Evolutionary conservation across 92 coral and sea anemone genomes (phyloP).

Genomic region (Micromussa lordhowensis): DNA sequence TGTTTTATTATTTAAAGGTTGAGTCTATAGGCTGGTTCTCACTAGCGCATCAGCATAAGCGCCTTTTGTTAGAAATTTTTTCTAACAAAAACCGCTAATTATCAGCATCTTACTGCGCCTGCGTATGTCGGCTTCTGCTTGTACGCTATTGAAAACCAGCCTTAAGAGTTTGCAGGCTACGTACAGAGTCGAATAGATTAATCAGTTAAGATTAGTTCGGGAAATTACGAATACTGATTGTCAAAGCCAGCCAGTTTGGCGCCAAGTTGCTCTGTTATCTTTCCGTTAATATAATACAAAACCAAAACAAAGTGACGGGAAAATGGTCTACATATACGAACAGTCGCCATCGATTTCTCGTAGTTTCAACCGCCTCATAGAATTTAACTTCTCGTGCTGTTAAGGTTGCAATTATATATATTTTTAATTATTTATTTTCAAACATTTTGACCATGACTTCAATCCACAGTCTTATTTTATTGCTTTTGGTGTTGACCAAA

Average conservation of each 20-base stretch:
- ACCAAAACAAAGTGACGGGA: background rate
- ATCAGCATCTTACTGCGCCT: too few relatives aligned
- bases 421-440: too few relatives aligned
- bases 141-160: too few relatives aligned
- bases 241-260: background rate
- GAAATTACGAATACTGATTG: background rate
- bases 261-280: background rate
- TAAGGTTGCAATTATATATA: background rate
- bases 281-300: background rate
- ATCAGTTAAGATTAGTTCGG: background rate
- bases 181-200: background rate
- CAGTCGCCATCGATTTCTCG: background rate
- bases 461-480: background rate
- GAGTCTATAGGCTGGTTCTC: too few relatives aligned
- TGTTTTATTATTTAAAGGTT: background rate
- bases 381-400: background rate
- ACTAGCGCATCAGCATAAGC: too few relatives aligned
- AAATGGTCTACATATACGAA: background rate
- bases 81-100: too few relatives aligned
- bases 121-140: too few relatives aligned
- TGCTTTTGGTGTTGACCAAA: background rate
- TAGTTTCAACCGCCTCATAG: background rate
- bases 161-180: background rate
- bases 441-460: background rate
- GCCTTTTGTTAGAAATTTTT: too few relatives aligned